Percentiles rank a stretch among this genome's conserved stretches.
phyloP scores from a whole-genome alignment of 2,888 invertebrate genomes.

The Andrena fulva region DNA sequence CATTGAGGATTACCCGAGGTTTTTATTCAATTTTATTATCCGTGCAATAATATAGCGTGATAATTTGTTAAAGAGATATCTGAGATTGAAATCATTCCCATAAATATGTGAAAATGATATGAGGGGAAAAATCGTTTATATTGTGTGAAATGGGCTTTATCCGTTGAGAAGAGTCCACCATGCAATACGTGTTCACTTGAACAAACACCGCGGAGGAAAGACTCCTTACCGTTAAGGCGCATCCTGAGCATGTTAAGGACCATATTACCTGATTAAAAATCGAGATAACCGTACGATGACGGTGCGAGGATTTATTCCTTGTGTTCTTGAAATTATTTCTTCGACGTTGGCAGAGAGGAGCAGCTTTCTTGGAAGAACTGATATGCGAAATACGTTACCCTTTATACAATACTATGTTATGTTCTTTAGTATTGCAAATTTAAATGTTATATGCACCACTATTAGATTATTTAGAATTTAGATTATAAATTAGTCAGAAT shows the following conservation, averaged over 20 bases:
- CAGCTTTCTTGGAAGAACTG: constrained; percentile 14
- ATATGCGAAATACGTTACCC: not conserved
- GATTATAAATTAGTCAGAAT: too few species aligned
- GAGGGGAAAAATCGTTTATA: constrained; percentile 3
- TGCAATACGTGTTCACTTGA: constrained; percentile 37
- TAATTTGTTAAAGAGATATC: not conserved
- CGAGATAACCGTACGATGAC: constrained; percentile 40
- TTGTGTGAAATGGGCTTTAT: constrained; percentile 26
- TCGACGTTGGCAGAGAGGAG: not conserved
- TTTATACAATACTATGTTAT: too few species aligned
- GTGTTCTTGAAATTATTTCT: constrained; percentile 8
- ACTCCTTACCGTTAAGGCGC: constrained; percentile 41
- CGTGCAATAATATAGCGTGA: not conserved
- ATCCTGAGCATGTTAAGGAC: constrained; percentile 41
- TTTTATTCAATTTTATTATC: not conserved
- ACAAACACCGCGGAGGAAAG: constrained; percentile 34
- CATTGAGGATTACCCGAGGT: too few species aligned
- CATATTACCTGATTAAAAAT: constrained; percentile 49
- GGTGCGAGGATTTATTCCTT: constrained; percentile 33
- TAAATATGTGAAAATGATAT: not conserved
- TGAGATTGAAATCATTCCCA: not conserved
- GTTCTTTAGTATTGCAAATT: too few species aligned
- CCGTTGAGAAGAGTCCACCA: constrained; percentile 28
- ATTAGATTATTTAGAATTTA: too few species aligned
- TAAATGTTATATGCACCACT: not conserved